Base-by-base conservation (phyloP, 2,113 vertebrate species). In the Pavo muticus region DNA sequence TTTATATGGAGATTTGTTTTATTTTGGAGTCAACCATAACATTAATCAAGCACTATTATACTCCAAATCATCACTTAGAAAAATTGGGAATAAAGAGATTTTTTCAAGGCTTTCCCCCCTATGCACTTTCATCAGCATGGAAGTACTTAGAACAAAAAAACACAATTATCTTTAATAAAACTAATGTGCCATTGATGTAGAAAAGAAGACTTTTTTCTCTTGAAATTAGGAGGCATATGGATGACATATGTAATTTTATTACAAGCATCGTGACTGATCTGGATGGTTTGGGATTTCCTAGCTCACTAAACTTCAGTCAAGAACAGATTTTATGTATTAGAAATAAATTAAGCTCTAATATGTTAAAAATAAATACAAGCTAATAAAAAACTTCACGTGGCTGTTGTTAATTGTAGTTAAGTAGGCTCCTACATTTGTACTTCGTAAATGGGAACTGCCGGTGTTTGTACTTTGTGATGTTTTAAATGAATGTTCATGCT, bases 361-460 rank as follows among this genome's bases (percentile, higher is more conserved):
- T 69, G 73, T 63, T 54, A 52, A 92, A 88, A 94, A 95, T 77
- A 80, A 96, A 89, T 47, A 84, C 48, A 77, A 91, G 81, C 35
- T 47, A 47, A 57, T 47, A 13, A 27, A 52, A 67, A 74, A 71
- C 24, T 4, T 11, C 50, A 64, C 23, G n/a, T 30, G 44, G 24
- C 35, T 84, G 57, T 52, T 87, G 45, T 74, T 93, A 94, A 94
- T 92, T 93, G 84, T 70, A 63, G 39, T 59, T 63, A 91, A 91
- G 57, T 45, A 44, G 30, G 77, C 65, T 91, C 81, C 84, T 70
- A 70, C n/a, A 0, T 5, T 70, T 75, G 54, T 56, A 24, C 25
- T 77, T 59, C 18, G 7, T 47, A 54, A 84, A 3, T 84, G 81
- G 65, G 81, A 84, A n/a, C n/a, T 73, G 77, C 57, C 81, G 60